Base-by-base conservation (phyloP, 2,888 invertebrate species). In the Ormyrus labotus region DNA sequence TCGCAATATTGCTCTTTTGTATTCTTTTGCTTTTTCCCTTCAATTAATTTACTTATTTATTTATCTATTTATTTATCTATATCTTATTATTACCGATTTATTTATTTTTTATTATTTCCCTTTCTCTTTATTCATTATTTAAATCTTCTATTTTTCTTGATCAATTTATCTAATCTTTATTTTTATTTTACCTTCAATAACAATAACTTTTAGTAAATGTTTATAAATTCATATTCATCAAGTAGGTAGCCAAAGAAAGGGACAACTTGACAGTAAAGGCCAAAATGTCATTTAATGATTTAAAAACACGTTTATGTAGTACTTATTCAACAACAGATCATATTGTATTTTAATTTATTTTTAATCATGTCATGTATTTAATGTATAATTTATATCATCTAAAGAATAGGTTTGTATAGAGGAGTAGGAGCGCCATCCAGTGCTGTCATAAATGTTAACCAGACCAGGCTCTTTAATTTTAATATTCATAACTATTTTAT, bases 391-490 rank as follows among this genome's bases (percentile, higher is more conserved):
- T 87, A 81, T 84, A 86, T 85, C 85, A 88, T 89, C 84, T 87
- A 90, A 88, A 88, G 86, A 87, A 83, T 89, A 86, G 88, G 90
- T 90, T 89, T 89, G 89, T 89, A 89, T 89, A 87, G 84, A 87
- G 86, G 87, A 84, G 87, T 88, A 89, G 87, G 87, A 88, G 84
- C 87, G 84, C 88, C 88, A 87, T 87, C 88, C 87, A 87, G 87
- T 88, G 88, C 88, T 87, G 87, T 88, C 84, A 84, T 87, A 76
- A 85, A 85, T 86, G 87, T 87, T 84, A 82, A 81, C 75, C 61
- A 82, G 64, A 47, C 61, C 45, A 2, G 57, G 8, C 34, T 34
- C 34, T 34, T 34, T 34, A 34, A 19, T 63, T 47, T 58, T 47
- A 77, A 60, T 78, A 51, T 77, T 82, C 19, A 80, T 75, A 58